Evolutionary conservation across 1,140 invertebrate genomes (phyloP), one percentile per base, ranked within the genome.

Genomic region (Mizuhopecten yessoensis): DNA sequence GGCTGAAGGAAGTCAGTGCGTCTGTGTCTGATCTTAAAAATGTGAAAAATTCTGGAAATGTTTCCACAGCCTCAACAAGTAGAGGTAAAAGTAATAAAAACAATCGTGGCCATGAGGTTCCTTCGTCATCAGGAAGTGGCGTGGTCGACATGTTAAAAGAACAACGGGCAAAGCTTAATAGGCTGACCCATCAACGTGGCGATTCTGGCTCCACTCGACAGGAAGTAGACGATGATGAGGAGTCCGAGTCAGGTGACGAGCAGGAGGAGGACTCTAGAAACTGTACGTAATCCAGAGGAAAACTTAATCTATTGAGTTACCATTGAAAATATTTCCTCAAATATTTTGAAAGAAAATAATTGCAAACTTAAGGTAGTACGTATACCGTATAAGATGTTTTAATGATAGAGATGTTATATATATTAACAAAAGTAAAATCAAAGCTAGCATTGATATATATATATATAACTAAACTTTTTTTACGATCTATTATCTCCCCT

Each of bases 11-110:
- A 49, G 57, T 94, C 23, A 90, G 86, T 33, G 57, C 86, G 57
- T 88, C 90, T 17, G 92, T 94, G 7, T 90, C 87, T 33, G 87
- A 90, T 29, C 88, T 93, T 34, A 92, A 91, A 88, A 34, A 23
- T 23, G 45, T 86, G 15, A 42, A 75, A 75, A 75, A 75, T 75
- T 75, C 57, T 75, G 57, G 57, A 75, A 75, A 75, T 75, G 57
- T 75, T n/a, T 75, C 57, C 7, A 17, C 17, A 75, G 57, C 57
- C n/a, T 75, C 57, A 3, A 29, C 57, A 75, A 75, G 57, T 75
- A 75, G 57, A 39, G 36, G 36, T 5, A 23, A 75, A n/a, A 17
- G 57, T 75, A 5, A 29, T 75, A 29, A 29, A 29, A n/a, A 29
- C 57, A 75, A 75, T 75, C n/a, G 23, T 2, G 57, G 57, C 7